Base-by-base conservation (phyloP, 1,140 invertebrate species). In the Leptopilina clavipes region DNA sequence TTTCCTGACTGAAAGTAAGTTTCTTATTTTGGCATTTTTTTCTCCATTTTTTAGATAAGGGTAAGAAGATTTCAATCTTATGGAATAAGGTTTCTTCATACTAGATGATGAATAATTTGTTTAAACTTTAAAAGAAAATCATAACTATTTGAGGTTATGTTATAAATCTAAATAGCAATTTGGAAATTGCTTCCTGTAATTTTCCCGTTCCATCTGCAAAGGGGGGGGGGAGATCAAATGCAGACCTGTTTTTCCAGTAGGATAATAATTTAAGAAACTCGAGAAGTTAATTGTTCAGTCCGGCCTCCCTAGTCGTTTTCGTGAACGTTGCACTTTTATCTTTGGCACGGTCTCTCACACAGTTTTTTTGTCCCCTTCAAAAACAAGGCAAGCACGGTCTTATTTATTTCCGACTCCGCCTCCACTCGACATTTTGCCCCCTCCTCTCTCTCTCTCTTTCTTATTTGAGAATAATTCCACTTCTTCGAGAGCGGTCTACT, bases 281-380 rank as follows among this genome's bases (percentile, higher is more conserved):
- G 59, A 25, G 59, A 31, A 65, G 22, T 65, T 65, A 65, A 65
- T 65, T 65, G 25, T 31, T 31, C 25, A 65, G 59, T 22, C 12
- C 59, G 14, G 59, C 59, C 59, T 65, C 59, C 59, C 59, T 65
- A 12, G 59, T 65, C 59, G 18, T 12, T 19, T 22, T 65, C 56
- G 59, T 31, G 22, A 8, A 65, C 59, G 59, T 65, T 65, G 59
- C 59, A 65, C 59, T 65, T 65, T 65, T 65, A 65, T 65, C 59
- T 65, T 40, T 65, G 59, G 59, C 59, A 65, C 59, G 59, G 22
- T 31, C 59, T 25, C n/a, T 31, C 25, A 31, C 25, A 31, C 59
- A 65, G 59, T n/a, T 52, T 65, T 59, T 65, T 65, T 65, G 59
- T 65, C 59, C 59, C n/a, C 59, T 65, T 65, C 59, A 37, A 31